Evolutionary conservation across 2,113 vertebrate species (phyloP).

Genomic region (Tor tambroides): DNA sequence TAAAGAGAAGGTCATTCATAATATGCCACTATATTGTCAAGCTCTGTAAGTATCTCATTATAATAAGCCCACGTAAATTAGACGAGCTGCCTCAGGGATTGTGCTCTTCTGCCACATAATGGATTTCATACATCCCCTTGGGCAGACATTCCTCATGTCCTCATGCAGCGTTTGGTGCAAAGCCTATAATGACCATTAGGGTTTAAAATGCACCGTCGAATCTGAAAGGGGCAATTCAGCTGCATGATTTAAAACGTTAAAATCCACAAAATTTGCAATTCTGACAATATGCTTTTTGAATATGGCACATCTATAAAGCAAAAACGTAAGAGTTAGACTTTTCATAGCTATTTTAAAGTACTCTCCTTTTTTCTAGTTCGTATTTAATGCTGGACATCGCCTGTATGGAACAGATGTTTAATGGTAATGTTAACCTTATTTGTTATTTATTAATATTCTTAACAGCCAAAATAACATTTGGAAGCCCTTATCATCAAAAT

Average conservation of each 20-base stretch:
- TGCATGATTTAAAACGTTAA: constrained; percentile 37
- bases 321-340: background rate
- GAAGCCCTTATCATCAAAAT: background rate
- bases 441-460: background rate
- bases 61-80: constrained; percentile 44
- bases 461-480: background rate
- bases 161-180: constrained; percentile 31
- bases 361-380: background rate
- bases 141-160: constrained; percentile 7
- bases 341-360: background rate
- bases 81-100: constrained; percentile 32
- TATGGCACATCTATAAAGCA: background rate
- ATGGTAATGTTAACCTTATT: background rate
- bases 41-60: constrained; percentile 38
- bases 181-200: constrained; percentile 39
- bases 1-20: constrained; percentile 48
- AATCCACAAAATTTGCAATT: constrained; percentile 14
- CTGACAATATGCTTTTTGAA: constrained; percentile 12
- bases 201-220: constrained; percentile 16
- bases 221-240: constrained; percentile 5
- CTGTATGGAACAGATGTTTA: background rate
- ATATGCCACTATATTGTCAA: constrained; percentile 43
- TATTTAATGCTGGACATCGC: background rate
- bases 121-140: constrained; percentile 27
- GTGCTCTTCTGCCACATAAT: constrained; percentile 35